Base-by-base conservation (phyloP, 2,797 vertebrate species). In the Rhinella marina region DNA sequence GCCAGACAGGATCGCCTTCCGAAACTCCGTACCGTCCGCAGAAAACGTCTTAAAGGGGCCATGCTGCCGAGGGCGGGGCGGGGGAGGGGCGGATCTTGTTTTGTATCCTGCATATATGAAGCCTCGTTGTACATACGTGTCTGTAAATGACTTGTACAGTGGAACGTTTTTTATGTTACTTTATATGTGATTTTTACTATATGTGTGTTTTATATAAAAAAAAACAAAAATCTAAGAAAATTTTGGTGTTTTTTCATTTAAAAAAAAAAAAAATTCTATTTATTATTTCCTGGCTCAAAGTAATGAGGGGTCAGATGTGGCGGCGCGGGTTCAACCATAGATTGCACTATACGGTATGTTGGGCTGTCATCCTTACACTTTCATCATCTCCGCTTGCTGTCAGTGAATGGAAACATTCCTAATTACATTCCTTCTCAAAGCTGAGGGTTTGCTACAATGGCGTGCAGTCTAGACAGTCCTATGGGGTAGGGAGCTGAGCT, bases 161-260 rank as follows among this genome's bases (percentile, higher is more conserved):
- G 11, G 52, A 75, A 61, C 32, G 27, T 61, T 56, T 86, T 59
- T 57, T 29, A 84, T 88, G 61, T 82, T 82, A 19, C 52, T 78
- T 52, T 62, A 61, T 84, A 68, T 78, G 70, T 80, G 41, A 41
- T 41, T 78, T 83, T 76, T 66, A 11, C 25, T 78, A 9, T 73
- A 23, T 81, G 48, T 19, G 56, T 82, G 52, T 83, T 84, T 88
- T 88, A 84, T 84, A 88, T 88, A 79, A 62, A 81, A 41, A 72
- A 80, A 73, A 41, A 41, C 41, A 3, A 41, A 41, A 64, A n/a
- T 27, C 56, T 27, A 81, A 75, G 59, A 41, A 54, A 56, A 2
- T 79, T 66, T 50, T 14, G 11, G 19, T 56, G 7, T 75, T 52
- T 48, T 29, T 57, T 80, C 13, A n/a, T n/a, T 12, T 56, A 13